Percentiles rank a stretch among this genome's conserved stretches.
These are phyloP conservation scores for Cephonodes hylas DNA, from an alignment of 2,888 invertebrate genomes.

Conservation along the genomic window DNA sequence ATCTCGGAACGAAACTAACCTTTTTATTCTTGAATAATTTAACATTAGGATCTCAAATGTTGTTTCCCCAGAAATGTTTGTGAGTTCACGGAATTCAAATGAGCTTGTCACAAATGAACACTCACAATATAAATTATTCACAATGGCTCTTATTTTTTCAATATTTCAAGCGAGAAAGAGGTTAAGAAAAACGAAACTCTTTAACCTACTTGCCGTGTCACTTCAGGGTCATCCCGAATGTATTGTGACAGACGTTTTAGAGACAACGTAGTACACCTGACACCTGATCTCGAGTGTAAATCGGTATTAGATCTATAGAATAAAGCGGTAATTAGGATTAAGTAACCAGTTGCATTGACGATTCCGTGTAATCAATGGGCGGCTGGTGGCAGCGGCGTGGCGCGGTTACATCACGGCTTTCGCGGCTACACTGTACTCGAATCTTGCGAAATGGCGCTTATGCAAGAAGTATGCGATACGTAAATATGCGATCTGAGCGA, in stretches of 20 bases:
- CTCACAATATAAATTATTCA: constrained; percentile 7
- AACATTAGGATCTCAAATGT: constrained; percentile 20
- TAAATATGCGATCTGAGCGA: constrained; percentile 52
- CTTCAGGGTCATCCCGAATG: neutral
- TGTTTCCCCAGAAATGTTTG: neutral
- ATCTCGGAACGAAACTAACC: constrained; percentile 27
- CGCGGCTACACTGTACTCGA: constrained; percentile 58
- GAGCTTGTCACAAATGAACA: neutral
- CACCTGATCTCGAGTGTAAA: neutral
- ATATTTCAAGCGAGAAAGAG: neutral
- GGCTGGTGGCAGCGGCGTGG: constrained; percentile 31
- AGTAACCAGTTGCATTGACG: constrained; percentile 69
- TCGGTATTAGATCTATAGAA: neutral
- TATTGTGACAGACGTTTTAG: neutral
- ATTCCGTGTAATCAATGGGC: constrained; percentile 68
- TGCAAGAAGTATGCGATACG: constrained; percentile 65
- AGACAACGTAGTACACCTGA: neutral
- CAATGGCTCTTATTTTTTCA: neutral
- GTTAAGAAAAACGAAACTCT: neutral
- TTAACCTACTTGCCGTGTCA: neutral
- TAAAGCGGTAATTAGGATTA: constrained; percentile 46
- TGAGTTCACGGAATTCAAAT: neutral
- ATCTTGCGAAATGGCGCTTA: constrained; percentile 70
- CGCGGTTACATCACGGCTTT: constrained; percentile 71
- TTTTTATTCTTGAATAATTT: constrained; percentile 31